These are phyloP conservation scores for Spodoptera picta DNA, from an alignment of 2,888 invertebrate genomes.

Conservation along the genomic window DNA sequence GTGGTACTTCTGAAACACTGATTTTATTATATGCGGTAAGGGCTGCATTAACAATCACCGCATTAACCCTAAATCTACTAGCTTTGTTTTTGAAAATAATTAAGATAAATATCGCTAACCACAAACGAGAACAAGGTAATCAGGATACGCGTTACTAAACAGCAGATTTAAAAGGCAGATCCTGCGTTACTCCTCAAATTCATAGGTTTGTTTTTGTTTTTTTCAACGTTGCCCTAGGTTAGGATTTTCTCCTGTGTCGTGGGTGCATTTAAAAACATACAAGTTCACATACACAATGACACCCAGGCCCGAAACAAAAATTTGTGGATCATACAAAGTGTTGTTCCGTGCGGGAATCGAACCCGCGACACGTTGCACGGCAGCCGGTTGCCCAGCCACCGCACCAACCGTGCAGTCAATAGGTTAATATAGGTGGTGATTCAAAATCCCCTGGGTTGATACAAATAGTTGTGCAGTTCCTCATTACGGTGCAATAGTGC, in stretches of 20 bases:
- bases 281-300: too few relatives aligned
- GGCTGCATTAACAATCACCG: constrained; percentile 28
- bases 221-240: too few relatives aligned
- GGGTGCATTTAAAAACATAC: too few relatives aligned
- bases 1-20: constrained; percentile 1
- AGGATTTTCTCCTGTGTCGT: too few relatives aligned
- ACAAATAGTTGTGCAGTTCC: constrained; percentile 40
- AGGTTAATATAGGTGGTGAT: not conserved
- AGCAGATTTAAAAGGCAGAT: not conserved
- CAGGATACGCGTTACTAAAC: too few relatives aligned
- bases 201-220: not conserved
- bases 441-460: constrained; percentile 17
- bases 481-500: constrained; percentile 43
- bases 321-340: too few relatives aligned
- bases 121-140: too few relatives aligned
- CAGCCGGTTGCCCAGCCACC: too few relatives aligned
- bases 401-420: too few relatives aligned
- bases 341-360: too few relatives aligned
- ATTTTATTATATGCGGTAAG: not conserved
- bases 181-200: constrained; percentile 3
- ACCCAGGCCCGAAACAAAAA: too few relatives aligned
- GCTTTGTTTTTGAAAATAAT: constrained; percentile 29
- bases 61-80: constrained; percentile 28
- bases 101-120: not conserved
- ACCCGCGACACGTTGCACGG: too few relatives aligned